A percentile compares a stretch with the other conserved stretches of the same genome.
Conservation (phyloP, 2,888 invertebrate species). For the Scaeva pyrastri region DNA sequence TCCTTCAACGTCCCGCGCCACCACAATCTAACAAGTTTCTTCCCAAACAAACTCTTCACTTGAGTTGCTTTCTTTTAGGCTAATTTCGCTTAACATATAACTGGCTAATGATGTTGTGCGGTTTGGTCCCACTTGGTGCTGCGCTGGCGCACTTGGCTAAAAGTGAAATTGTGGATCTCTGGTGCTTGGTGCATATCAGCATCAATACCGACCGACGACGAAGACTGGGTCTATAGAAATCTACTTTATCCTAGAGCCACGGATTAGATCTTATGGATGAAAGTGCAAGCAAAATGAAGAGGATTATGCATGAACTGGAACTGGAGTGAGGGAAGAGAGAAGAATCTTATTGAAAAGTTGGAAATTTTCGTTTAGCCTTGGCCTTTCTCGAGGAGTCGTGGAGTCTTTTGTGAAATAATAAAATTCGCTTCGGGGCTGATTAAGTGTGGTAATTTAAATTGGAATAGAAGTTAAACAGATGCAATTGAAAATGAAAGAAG, state of each 20-base stretch:
- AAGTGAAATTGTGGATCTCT: slow-evolving; percentile 66
- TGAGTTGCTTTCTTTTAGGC: slow-evolving; percentile 66
- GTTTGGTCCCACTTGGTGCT: slow-evolving; percentile 14
- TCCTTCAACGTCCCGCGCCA: not conserved
- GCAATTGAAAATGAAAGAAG: not conserved
- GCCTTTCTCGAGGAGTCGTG: slow-evolving; percentile 23
- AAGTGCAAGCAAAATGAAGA: slow-evolving; percentile 69
- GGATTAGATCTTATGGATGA: slow-evolving; percentile 45
- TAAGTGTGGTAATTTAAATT: not conserved
- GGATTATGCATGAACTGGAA: slow-evolving; percentile 39
- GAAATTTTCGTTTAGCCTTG: slow-evolving; percentile 57
- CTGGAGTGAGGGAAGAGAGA: slow-evolving; percentile 1
- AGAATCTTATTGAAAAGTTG: slow-evolving; percentile 28
- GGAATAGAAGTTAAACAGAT: not conserved
- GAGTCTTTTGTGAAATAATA: slow-evolving; percentile 29
- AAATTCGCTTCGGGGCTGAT: slow-evolving; percentile 20
- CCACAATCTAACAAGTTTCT: slow-evolving; percentile 18
- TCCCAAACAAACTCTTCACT: slow-evolving; percentile 23
- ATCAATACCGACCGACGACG: slow-evolving; percentile 3
- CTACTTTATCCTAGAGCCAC: not conserved
- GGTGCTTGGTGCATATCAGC: not conserved
- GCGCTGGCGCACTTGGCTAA: slow-evolving; percentile 40
- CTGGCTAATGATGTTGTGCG: slow-evolving; percentile 61
- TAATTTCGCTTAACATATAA: slow-evolving; percentile 63
- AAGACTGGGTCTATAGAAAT: slow-evolving; percentile 10